A percentile compares a stretch with the other conserved stretches of the same genome.
phyloP scores from a whole-genome alignment of 2,797 vertebrate species.

The Sus cebifrons region DNA sequence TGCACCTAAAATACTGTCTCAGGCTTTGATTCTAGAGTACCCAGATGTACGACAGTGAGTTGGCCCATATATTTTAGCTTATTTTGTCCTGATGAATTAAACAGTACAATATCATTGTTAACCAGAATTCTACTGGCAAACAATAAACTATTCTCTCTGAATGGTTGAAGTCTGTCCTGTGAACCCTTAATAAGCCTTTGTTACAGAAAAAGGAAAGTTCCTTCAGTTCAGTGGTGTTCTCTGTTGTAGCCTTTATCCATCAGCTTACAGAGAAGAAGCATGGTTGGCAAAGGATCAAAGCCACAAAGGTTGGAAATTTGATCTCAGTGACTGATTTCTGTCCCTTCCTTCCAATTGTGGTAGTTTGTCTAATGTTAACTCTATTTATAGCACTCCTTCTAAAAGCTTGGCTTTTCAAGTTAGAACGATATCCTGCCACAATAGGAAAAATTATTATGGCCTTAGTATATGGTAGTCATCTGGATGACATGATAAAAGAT shows the following conservation, averaged over 20 bases:
- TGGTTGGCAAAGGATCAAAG: constrained; percentile 60
- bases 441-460: constrained; percentile 57
- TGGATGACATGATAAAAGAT: constrained; percentile 63
- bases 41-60: not conserved
- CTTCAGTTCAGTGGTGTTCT: not conserved
- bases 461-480: constrained; percentile 63
- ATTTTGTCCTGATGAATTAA: constrained; percentile 17
- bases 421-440: constrained; percentile 47
- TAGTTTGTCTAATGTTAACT: constrained; percentile 59
- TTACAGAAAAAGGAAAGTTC: constrained; percentile 10
- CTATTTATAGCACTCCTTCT: constrained; percentile 69
- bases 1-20: not conserved
- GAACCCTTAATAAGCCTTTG: constrained; percentile 75
- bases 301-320: constrained; percentile 65
- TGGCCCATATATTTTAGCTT: constrained; percentile 15
- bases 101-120: constrained; percentile 68
- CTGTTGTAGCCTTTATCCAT: not conserved
- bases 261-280: not conserved
- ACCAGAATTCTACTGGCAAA: constrained; percentile 80
- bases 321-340: constrained; percentile 44
- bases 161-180: constrained; percentile 77
- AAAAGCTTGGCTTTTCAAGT: constrained; percentile 68
- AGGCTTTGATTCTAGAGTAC: not conserved
- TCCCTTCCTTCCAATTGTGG: constrained; percentile 47
- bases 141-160: constrained; percentile 76